Evolutionary conservation across 2,797 vertebrate genomes (phyloP).

Genomic region (Heteromormyrus szaboi): DNA sequence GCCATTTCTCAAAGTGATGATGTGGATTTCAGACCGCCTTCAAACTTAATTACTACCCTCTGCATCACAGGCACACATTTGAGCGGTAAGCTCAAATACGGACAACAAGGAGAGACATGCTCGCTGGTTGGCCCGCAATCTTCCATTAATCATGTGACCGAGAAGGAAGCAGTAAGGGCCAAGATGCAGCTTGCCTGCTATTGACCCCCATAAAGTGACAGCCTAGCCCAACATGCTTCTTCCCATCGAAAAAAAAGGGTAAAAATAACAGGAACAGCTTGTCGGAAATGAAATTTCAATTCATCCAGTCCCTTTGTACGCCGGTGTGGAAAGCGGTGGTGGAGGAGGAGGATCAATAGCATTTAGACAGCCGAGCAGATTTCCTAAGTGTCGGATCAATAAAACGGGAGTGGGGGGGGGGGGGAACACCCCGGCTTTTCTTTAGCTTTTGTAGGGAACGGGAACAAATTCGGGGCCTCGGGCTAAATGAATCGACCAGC

Average conservation of each 20-base stretch:
- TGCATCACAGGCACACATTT: background rate
- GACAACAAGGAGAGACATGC: background rate
- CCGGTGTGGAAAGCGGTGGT: constrained; percentile 49
- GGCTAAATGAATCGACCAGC: constrained; percentile 85
- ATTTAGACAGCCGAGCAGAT: constrained; percentile 67
- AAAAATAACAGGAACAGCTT: constrained; percentile 65
- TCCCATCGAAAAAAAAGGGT: constrained; percentile 41
- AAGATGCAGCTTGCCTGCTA: constrained; percentile 53
- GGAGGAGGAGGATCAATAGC: constrained; percentile 62
- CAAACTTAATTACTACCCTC: background rate
- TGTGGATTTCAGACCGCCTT: background rate
- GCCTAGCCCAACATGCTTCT: constrained; percentile 54
- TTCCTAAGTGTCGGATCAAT: constrained; percentile 66
- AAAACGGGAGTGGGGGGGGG: constrained; percentile 43
- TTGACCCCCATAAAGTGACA: constrained; percentile 55
- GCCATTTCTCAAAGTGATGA: background rate
- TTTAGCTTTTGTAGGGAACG: constrained; percentile 75
- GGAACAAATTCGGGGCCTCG: constrained; percentile 82
- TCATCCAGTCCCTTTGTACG: constrained; percentile 81
- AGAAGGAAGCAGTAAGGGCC: background rate
- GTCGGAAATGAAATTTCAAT: constrained; percentile 72
- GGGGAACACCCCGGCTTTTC: constrained; percentile 72
- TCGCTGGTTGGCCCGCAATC: background rate
- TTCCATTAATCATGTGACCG: background rate
- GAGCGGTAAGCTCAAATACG: background rate